Base-by-base conservation (phyloP, 1,140 invertebrate genomes). In the Dendroctonus valens region DNA sequence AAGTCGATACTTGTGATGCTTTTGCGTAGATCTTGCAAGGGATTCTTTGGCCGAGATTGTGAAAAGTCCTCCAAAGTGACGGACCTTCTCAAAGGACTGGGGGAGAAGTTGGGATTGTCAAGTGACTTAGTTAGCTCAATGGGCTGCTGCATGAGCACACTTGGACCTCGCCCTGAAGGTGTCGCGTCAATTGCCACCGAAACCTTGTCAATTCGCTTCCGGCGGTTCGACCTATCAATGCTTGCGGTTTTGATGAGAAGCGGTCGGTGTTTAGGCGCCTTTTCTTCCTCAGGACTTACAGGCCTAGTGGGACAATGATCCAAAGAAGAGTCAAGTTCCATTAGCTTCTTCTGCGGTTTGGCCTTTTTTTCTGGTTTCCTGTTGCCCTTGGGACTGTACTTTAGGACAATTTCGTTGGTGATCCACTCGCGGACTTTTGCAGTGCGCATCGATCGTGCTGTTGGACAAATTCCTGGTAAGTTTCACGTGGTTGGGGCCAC, bases 401-500 rank as follows among this genome's bases (percentile, higher is more conserved):
- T 83, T 72, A 88, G 84, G 67, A 87, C 83, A 51, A 89, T 86
- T 79, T 89, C 88, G 68, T 89, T 83, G 3, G 89, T 85, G 69
- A 93, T 93, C 91, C 91, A 93, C 61, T 92, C 89, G 60, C 86
- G 84, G 3, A 93, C 91, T 81, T 92, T 92, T 8, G 90, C 89
- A 72, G n/a, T 92, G 89, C 0, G 91, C 89, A 74, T 92, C 91
- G 65, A 93, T 86, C 0, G 91, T 92, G 52, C 90, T 92, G 8
- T 83, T 86, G 0, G 90, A 91, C 70, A 89, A 84, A 72, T 90
- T 87, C 42, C 89, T 77, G 11, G 87, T 85, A 7, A 89, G 78
- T 77, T 87, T 86, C 46, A 84, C 85, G 75, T 26, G 26, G 26
- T 86, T 88, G 0, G 86, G 83, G 41, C 83, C 85, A 73, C 84